Base-by-base conservation (phyloP, 2,888 invertebrate genomes). In the Zhengitettix transpicula region DNA sequence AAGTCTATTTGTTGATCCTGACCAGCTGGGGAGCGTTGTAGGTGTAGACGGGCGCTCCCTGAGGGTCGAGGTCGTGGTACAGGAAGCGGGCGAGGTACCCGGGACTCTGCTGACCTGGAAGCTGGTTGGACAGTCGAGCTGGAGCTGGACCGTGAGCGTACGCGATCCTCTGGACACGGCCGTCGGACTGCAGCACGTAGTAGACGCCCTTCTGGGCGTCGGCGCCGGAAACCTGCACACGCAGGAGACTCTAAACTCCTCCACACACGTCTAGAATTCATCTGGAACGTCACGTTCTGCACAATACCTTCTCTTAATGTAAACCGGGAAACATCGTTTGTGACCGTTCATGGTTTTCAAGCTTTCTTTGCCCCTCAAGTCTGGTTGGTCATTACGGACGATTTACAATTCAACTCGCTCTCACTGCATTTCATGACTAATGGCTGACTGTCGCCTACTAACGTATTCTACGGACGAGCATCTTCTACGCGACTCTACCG, bases 51-150 rank as follows among this genome's bases (percentile, higher is more conserved):
- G 67, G 67, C 28, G 65, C 64, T 11, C 63, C 59, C 56, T 66
- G 65, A 12, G 67, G 67, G 40, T 67, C 65, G 1, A 67, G 66
- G 51, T 67, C 67, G 59, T 67, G 61, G 60, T 67, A 67, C 56
- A 66, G 65, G n/a, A 67, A 61, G 52, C 65, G 64, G 44, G 67
- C 64, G 10, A 64, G 60, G 52, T 63, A 66, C n/a, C 65, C 64
- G 3, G 55, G 42, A 12, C 14, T 47, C 14, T 14, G 47, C 28
- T 28, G 28, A 28, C 28, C 28, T n/a, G 47, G 14, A 2, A 14
- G 47, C 47, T 47, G 47, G 14, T 47, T n/a, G 12, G 47, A 14
- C 14, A 47, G 47, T 3, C 47, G 47, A n/a, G 47, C 47, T 47
- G 47, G 14, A 12, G 47, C 47, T 12, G 47, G 47, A n/a, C 47